A percentile compares a stretch with the other conserved stretches of the same genome.
Conservation (phyloP, 2,797 vertebrate genomes). For the Benthosema pterotum region DNA sequence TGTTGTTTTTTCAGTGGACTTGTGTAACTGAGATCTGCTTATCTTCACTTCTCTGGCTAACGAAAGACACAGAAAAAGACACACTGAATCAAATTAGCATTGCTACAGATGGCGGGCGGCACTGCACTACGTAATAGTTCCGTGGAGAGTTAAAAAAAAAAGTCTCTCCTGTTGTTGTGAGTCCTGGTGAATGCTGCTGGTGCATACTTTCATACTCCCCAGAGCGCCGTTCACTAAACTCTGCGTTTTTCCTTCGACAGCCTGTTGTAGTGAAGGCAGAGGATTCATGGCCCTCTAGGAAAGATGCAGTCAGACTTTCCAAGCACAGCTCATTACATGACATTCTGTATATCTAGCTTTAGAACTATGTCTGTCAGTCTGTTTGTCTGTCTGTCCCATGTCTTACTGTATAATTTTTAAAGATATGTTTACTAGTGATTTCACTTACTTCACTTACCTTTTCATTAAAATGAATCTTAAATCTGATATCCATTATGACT, state of each 20-base stretch:
- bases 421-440: too few relatives aligned
- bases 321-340: constrained; percentile 39
- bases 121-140: constrained; percentile 44
- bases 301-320: constrained; percentile 59
- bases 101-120: constrained; percentile 52
- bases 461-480: too few relatives aligned
- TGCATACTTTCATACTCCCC: constrained; percentile 76
- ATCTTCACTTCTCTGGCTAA: constrained; percentile 26
- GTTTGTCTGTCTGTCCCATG: too few relatives aligned
- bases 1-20: background rate
- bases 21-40: constrained; percentile 33
- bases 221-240: constrained; percentile 61
- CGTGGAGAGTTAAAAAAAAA: constrained; percentile 56
- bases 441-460: too few relatives aligned
- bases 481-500: too few relatives aligned
- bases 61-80: constrained; percentile 17
- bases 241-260: constrained; percentile 69
- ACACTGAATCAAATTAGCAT: constrained; percentile 54
- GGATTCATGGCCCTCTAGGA: constrained; percentile 58
- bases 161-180: constrained; percentile 67
- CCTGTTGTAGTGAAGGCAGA: constrained; percentile 47
- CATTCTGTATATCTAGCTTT: background rate
- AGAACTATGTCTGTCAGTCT: too few relatives aligned
- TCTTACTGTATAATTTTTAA: too few relatives aligned
- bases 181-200: constrained; percentile 56